Base-by-base conservation (phyloP, 2,113 vertebrate species). In the Heterotis niloticus region DNA sequence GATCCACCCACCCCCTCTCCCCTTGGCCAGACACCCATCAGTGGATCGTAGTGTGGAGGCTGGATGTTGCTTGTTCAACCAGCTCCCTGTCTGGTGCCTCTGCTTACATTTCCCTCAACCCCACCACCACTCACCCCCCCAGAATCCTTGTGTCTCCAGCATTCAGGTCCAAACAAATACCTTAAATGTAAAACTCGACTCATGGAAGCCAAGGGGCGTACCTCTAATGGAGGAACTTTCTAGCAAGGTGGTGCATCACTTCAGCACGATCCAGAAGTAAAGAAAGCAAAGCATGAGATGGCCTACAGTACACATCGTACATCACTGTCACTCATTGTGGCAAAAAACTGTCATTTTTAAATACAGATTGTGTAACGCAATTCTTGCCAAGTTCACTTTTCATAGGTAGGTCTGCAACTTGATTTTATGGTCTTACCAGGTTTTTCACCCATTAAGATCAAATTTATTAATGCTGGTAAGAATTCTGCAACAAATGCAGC, bases 1-100 rank as follows among this genome's bases (percentile, higher is more conserved):
- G 34, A 44, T 44, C 34, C 7, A 44, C 34, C 76, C 60, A 64
- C 57, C 14, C 29, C 64, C 71, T 11, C 51, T 20, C 26, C 64
- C 52, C 71, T 23, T 80, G 72, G 72, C 72, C 72, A 76, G 72
- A 76, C 68, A 54, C 17, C 59, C 62, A 9, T 28, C 13, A 59
- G 7, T 80, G 56, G 23, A 67, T 75, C 71, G 68, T n/a, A 62
- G 72, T 24, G 64, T 62, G 69, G 60, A 20, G 52, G 24, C 44
- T 11, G 72, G 28, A 57, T n/a, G 24, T 34, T 66, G 62, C 56
- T 66, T 78, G 34, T 57, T 62, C 60, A 75, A 75, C 79, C 64
- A 52, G 12, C 67, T 57, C 44, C 10, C 20, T 51, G 23, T 26
- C 16, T 5, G 10, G 1, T 14, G 54, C 28, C 3, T n/a, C 34